Conservation (phyloP, 2,113 vertebrate species). For the Propithecus coquereli region DNA sequence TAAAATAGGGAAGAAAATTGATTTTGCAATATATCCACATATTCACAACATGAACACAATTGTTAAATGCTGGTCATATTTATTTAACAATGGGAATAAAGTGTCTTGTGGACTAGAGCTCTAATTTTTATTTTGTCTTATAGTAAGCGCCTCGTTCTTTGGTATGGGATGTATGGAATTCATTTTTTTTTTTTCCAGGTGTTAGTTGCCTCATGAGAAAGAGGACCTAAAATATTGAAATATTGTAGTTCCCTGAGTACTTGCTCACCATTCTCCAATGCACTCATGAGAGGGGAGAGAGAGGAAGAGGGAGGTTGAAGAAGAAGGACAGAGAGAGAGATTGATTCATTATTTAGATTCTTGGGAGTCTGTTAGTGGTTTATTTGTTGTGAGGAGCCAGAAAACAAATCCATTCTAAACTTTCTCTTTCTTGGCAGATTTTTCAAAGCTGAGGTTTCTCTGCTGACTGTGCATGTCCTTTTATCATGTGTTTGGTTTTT, state of each 20-base stretch:
- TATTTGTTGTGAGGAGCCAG: constrained; percentile 40
- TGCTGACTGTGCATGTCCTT: constrained; percentile 56
- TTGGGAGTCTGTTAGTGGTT: constrained; percentile 28
- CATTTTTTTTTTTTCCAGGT: not conserved
- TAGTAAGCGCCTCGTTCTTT: not conserved
- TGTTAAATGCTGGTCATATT: not conserved
- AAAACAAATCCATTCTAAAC: constrained; percentile 42
- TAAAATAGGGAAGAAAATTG: not conserved
- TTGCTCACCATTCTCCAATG: not conserved
- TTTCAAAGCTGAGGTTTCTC: constrained; percentile 58
- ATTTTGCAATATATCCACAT: not conserved
- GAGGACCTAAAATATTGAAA: not conserved
- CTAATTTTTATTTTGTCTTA: not conserved
- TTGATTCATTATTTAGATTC: not conserved
- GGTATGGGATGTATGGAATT: not conserved
- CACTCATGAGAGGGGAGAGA: not conserved
- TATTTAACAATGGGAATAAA: not conserved
- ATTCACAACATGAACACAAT: not conserved
- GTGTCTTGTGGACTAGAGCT: not conserved
- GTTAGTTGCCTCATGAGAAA: not conserved
- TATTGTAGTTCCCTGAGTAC: not conserved
- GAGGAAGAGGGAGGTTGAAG: not conserved
- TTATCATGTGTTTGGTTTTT: constrained; percentile 44
- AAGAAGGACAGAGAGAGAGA: no score
- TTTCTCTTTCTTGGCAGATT: constrained; percentile 51